Conservation (phyloP, 2,113 vertebrate species). For the Urocitellus parryii region DNA sequence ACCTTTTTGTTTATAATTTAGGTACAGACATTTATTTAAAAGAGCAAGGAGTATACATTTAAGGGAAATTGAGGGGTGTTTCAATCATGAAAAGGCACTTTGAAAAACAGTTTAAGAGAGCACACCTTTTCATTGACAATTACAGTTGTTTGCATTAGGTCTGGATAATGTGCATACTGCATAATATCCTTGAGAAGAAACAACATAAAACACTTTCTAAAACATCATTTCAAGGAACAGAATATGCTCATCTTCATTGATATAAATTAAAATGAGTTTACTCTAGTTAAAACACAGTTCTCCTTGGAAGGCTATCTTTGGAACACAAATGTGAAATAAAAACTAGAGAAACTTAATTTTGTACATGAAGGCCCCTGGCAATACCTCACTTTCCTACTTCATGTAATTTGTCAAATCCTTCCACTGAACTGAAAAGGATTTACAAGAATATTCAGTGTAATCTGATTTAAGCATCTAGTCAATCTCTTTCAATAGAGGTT, state of each 20-base stretch:
- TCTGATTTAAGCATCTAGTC: constrained; percentile 42
- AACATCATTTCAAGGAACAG: constrained; percentile 41
- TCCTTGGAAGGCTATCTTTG: neutral
- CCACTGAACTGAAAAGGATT: neutral
- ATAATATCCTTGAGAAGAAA: constrained; percentile 2
- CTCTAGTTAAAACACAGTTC: neutral
- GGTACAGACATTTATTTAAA: no score
- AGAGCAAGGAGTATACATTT: no score
- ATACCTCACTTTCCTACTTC: neutral
- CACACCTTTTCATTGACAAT: neutral
- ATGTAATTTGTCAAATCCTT: constrained; percentile 44
- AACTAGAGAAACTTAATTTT: constrained; percentile 13
- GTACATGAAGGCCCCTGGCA: neutral
- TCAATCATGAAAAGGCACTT: no score
- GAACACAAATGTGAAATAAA: constrained; percentile 10
- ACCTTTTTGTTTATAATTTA: no score
- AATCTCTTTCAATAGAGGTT: constrained; percentile 9
- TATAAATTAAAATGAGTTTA: neutral
- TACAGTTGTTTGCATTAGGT: neutral
- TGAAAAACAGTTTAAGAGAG: neutral
- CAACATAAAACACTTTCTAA: neutral
- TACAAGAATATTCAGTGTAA: neutral
- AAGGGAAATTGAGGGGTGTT: no score
- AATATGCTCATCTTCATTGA: neutral
- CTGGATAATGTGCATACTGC: neutral